Percentiles rank a stretch among this genome's conserved stretches.
These are phyloP conservation scores for Poecile atricapillus DNA, from an alignment of 2,113 vertebrate genomes.

Conservation along the genomic window DNA sequence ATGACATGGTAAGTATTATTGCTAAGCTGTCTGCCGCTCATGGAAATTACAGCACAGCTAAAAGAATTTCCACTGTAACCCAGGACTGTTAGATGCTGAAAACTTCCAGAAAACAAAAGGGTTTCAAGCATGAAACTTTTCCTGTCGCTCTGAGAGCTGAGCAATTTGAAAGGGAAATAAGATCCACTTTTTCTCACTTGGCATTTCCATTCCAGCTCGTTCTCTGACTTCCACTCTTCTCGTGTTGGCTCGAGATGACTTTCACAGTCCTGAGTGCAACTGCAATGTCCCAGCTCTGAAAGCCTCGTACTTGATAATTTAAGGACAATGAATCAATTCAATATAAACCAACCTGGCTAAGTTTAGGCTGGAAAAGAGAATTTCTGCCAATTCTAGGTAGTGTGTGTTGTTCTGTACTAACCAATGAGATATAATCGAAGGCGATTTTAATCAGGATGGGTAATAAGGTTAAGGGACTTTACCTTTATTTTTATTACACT, in stretches of 20 bases:
- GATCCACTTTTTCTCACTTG: neutral
- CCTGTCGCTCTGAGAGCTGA: neutral
- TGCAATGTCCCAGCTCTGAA: neutral
- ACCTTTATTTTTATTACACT: neutral
- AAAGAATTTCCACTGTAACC: neutral
- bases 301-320: neutral
- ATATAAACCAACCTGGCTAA: neutral
- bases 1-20: neutral
- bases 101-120: neutral
- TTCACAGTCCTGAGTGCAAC: neutral
- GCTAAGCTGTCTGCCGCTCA: neutral
- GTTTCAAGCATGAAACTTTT: neutral
- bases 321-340: neutral
- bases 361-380: neutral
- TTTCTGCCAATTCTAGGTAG: neutral
- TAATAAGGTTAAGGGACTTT: neutral
- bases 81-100: neutral
- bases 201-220: neutral
- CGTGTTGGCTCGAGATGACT: neutral
- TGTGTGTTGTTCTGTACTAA: neutral
- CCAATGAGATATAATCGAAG: neutral
- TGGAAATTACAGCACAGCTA: neutral
- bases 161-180: neutral
- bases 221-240: neutral
- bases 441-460: neutral